phyloP scores from a whole-genome alignment of 1,140 invertebrate species.

The Ceratina australensis region DNA sequence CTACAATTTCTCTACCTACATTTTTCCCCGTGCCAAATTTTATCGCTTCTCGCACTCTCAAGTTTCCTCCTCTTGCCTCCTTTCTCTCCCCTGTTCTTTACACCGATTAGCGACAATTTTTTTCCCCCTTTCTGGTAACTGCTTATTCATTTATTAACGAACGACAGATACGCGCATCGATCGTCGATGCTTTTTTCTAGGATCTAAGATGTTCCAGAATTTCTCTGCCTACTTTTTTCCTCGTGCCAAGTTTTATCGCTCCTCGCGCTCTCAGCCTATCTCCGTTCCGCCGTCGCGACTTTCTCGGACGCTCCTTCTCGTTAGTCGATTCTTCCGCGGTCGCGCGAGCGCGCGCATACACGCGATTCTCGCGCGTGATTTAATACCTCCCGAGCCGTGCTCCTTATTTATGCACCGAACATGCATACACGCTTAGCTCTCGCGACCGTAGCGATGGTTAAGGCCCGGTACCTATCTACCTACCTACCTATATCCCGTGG shows the following conservation, averaged over 20 bases:
- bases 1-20: no score
- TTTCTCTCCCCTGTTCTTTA: no score
- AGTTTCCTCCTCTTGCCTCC: not conserved
- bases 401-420: conserved; percentile 78
- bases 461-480: conserved; percentile 66
- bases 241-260: no score
- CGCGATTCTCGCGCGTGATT: conserved; percentile 74
- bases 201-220: no score
- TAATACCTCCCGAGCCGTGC: conserved; percentile 73
- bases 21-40: no score
- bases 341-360: conserved; percentile 54
- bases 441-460: conserved; percentile 63
- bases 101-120: not conserved
- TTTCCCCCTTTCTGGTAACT: no score
- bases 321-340: no score
- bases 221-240: not conserved
- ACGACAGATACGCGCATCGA: conserved; percentile 1
- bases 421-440: conserved; percentile 72
- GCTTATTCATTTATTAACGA: no score
- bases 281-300: no score
- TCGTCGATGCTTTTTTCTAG: conserved; percentile 33
- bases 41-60: no score
- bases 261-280: no score
- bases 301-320: no score
- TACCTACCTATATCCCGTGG: conserved; percentile 65